Base-by-base conservation (phyloP, 2,113 vertebrate genomes). In the Heloderma charlesbogerti region DNA sequence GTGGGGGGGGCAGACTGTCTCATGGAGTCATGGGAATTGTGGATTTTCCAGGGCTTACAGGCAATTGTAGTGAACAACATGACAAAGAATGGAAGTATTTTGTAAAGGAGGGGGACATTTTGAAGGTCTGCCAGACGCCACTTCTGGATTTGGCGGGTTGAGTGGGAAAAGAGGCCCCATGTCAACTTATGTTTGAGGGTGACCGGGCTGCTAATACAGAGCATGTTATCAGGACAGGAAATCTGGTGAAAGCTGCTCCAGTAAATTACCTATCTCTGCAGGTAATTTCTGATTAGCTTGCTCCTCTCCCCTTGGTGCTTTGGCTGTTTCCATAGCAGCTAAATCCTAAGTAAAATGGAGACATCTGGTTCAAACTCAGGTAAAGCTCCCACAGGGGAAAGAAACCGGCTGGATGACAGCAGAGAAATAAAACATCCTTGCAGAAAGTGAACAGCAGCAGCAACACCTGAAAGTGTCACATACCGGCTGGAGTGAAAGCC, bases 301-400 rank as follows among this genome's bases (percentile, higher is more conserved):
- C 92, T 97, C 91, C 86, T 96, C 94, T 96, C 95, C 92, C 95
- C 93, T 94, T 95, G 94, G 94, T 96, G 96, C 94, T 95, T 97
- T 95, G 94, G 96, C 97, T 97, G 97, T 98, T 98, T 98, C 97
- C 97, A 97, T 97, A 97, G 97, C 97, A 97, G 97, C 96, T 97
- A 96, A 98, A 94, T 94, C 96, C 96, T 92, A 94, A 91, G 93
- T 94, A 96, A 97, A 97, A 97, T 94, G 95, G 97, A 96, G 95
- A 96, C 96, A 95, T 96, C 97, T 96, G 97, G 96, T 94, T 94
- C 87, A 84, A 94, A 89, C 91, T 78, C 94, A 97, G 95, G 96
- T 95, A 94, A 96, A 96, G 94, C 93, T 95, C 90, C 94, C 94
- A 94, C 27, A 63, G 89, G 93, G 96, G 92, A 86, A 94, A 88